Evolutionary conservation across 2,113 vertebrate genomes (phyloP), one percentile per base, ranked within the genome.

Genomic region (Otus sunia): DNA sequence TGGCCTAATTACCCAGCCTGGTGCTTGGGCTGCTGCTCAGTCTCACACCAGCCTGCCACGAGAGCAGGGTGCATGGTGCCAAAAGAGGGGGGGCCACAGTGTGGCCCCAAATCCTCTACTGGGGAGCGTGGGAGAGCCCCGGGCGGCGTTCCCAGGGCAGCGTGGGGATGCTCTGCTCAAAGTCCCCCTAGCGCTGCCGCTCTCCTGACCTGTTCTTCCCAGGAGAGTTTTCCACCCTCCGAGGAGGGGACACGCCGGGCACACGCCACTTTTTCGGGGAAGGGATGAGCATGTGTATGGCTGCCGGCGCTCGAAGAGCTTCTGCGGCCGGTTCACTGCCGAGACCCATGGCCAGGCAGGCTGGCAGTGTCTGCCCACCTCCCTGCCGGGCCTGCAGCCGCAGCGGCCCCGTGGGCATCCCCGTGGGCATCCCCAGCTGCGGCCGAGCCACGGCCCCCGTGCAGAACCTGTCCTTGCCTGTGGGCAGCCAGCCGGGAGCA

Each of bases 241-340:
- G 9, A 60, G 83, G 58, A 73, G 49, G 15, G 39, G 20, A 8
- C 2, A 6, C 2, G 3, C 68, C 26, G 8, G 47, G 49, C 13
- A 4, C 27, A 5, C 4, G 1, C 14, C 0, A 4, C 19, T 29
- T 55, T 29, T 49, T n/a, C 2, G 1, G 36, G 43, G 16, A 58
- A 66, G 36, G 49, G 71, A 7, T 5, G 15, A 7, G 79, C 4
- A 6, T 34, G 34, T 7, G 1, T 43, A 5, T 1, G 8, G 58
- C 74, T 67, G 53, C 45, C 4, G 12, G 53, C 2, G 3, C 49
- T 59, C 63, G 32, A 25, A 20, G 25, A 12, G 63, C 73, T n/a
- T 14, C 32, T 21, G 58, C 1, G 6, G 56, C 32, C 15, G 1
- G 19, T 29, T 64, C 34, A 2, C 19, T 3, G 15, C 50, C 2